These are phyloP conservation scores for Drosophila yakuba DNA, from an alignment of 1,140 invertebrate species.

Conservation along the genomic window DNA sequence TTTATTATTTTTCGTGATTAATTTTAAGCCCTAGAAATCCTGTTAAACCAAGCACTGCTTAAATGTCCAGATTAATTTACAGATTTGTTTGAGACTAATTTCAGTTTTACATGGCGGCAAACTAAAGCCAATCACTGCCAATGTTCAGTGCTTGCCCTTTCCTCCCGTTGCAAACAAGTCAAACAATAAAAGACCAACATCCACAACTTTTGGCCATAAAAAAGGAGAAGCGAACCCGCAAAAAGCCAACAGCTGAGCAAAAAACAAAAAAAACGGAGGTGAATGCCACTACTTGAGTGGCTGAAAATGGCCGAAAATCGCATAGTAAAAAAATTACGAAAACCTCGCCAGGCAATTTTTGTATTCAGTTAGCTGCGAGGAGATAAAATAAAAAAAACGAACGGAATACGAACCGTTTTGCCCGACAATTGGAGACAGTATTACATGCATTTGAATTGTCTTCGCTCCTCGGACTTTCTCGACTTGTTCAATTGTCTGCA, in stretches of 20 bases:
- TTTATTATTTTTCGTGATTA: neutral
- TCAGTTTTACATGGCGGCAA: neutral
- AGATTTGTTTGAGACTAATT: too few relatives aligned
- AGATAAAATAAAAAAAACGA: conserved; percentile 31
- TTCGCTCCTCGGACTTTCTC: conserved; percentile 62
- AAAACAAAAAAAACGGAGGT: conserved; percentile 50
- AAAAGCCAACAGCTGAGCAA: conserved; percentile 12
- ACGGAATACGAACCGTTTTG: conserved; percentile 26
- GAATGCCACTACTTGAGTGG: conserved; percentile 73
- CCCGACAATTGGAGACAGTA: conserved; percentile 54
- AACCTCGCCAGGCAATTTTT: conserved; percentile 2
- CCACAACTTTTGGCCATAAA: too few relatives aligned
- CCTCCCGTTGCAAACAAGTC: neutral
- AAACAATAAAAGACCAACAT: neutral
- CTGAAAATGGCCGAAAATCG: conserved; percentile 58
- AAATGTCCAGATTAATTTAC: neutral
- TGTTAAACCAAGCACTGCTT: neutral
- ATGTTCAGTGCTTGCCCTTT: conserved; percentile 13
- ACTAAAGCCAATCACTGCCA: conserved; percentile 17
- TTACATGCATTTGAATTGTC: conserved; percentile 64
- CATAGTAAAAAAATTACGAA: conserved; percentile 14
- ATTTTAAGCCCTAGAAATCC: neutral
- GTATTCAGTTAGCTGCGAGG: conserved; percentile 26
- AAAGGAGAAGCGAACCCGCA: neutral
- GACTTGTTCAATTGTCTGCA: conserved; percentile 59